phyloP scores from a whole-genome alignment of 2,797 vertebrate genomes.

The Threskiornis aethiopicus region DNA sequence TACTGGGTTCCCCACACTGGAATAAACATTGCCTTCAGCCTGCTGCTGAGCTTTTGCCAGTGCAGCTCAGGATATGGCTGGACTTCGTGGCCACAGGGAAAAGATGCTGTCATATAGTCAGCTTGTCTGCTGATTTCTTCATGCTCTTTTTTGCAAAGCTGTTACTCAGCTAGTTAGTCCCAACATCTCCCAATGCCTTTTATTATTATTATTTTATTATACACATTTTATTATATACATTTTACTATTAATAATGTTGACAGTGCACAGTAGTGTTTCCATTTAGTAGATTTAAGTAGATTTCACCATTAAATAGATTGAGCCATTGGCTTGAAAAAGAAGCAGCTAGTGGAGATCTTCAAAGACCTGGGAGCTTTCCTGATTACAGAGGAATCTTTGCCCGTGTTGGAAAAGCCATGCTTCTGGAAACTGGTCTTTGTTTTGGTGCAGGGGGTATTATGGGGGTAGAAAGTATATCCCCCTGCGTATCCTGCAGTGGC shows the following conservation, averaged over 20 bases:
- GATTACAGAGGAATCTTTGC: background rate
- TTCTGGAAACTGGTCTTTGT: background rate
- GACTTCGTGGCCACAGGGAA: background rate
- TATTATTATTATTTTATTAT: too few species aligned
- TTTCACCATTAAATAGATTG: background rate
- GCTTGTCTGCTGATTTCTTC: background rate
- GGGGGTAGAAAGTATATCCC: background rate
- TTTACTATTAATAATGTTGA: background rate
- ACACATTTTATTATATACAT: background rate
- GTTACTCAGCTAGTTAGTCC: background rate
- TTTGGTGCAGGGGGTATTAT: background rate
- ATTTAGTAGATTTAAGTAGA: background rate
- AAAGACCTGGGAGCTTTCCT: background rate
- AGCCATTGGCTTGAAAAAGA: background rate
- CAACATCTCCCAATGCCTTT: background rate
- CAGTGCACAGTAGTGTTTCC: background rate
- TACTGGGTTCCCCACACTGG: background rate
- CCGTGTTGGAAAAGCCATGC: accelerated
- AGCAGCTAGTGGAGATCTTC: background rate
- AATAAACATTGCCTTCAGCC: background rate
- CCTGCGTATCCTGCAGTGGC: background rate
- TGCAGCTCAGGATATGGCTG: background rate
- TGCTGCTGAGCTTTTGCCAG: background rate
- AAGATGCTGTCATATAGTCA: background rate
- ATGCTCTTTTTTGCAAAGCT: background rate